Conservation (phyloP, 2,113 vertebrate genomes). For the Dicaeum eximium region DNA sequence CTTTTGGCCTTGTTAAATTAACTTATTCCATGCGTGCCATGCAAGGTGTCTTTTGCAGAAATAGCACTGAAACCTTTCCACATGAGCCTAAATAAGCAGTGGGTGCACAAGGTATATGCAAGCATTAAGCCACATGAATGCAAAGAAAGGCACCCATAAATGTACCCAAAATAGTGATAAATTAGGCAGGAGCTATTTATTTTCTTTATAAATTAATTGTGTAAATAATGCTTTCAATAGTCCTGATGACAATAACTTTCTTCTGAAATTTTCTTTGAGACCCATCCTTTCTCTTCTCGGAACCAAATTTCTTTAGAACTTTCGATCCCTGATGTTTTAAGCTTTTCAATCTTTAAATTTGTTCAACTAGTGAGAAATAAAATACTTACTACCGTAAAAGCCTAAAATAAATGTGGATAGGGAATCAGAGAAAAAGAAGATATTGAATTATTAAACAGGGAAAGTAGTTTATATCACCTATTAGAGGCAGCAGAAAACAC, state of each 20-base stretch:
- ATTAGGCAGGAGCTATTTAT: neutral
- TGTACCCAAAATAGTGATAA: neutral
- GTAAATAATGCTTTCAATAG: neutral
- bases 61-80: neutral
- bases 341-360: neutral
- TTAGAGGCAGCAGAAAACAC: neutral
- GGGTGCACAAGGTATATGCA: neutral
- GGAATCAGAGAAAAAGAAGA: neutral
- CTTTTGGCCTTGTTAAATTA: neutral
- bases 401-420: neutral
- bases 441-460: neutral
- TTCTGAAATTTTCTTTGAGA: neutral
- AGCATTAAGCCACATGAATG: neutral
- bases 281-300: neutral
- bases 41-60: neutral
- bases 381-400: neutral
- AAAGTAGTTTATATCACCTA: neutral
- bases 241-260: neutral
- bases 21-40: fast-evolving
- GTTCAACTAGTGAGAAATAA: neutral
- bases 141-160: neutral
- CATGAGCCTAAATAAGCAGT: neutral
- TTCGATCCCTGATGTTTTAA: neutral
- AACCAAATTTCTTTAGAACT: neutral
- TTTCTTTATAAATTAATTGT: neutral